Conservation (phyloP, 2,888 invertebrate genomes). For the Lasioglossum zephyrum region DNA sequence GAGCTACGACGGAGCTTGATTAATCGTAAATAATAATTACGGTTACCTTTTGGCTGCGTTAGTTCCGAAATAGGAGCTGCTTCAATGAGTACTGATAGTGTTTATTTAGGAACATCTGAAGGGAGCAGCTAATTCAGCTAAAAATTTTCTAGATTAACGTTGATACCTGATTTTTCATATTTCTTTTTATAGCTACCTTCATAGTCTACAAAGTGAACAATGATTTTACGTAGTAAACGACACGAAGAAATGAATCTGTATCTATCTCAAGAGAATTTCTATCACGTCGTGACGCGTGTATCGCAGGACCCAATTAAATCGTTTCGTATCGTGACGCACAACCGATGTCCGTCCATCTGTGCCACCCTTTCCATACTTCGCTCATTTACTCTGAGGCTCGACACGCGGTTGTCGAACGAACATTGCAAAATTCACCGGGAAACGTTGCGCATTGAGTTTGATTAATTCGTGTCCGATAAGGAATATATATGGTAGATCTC, state of each 20-base stretch:
- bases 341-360: conserved; percentile 32
- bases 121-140: not conserved
- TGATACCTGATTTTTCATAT: too few species aligned
- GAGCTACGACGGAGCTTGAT: not conserved
- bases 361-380: conserved; percentile 37
- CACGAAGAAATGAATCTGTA: not conserved
- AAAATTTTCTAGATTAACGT: too few species aligned
- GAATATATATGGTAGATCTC: conserved; percentile 59
- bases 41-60: not conserved
- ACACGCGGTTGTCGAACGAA: conserved; percentile 59
- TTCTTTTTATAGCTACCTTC: too few species aligned
- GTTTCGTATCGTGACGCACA: conserved; percentile 40
- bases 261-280: not conserved
- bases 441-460: conserved; percentile 69
- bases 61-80: not conserved
- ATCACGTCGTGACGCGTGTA: not conserved
- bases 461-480: conserved; percentile 78
- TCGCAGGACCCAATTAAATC: conserved; percentile 36
- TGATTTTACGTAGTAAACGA: too few species aligned
- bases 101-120: not conserved
- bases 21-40: not conserved
- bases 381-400: conserved; percentile 54
- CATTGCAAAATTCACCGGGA: conserved; percentile 61
- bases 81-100: not conserved
- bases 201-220: too few species aligned